Base-by-base conservation (phyloP, 2,113 vertebrate genomes). In the Hippolais icterina region DNA sequence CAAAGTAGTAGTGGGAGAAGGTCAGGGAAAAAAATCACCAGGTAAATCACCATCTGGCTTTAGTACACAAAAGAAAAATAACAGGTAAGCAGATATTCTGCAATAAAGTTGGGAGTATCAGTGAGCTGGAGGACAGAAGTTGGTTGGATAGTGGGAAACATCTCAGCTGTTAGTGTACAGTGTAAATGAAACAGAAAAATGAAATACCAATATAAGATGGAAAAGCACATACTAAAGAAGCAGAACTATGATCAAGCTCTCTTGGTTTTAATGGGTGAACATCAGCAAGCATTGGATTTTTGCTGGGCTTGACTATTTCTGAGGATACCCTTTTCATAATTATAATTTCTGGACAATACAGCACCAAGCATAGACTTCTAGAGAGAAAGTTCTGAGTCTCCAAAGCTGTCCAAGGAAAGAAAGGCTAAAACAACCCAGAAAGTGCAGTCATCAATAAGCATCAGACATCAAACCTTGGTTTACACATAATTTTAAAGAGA, bases 201-300 rank as follows among this genome's bases (percentile, higher is more conserved):
- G 0, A 71, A 82, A 82, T 65, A 53, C 2, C 1, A 0, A 29
- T 23, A 6, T 25, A 54, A 53, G 27, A 65, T 0, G 0, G 10
- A 84, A 66, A 5, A 91, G 19, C 1, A 39, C 29, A 24, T 25
- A 39, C 4, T 54, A 47, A 78, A 77, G 41, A 49, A 74, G 66
- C 3, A 69, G 27, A 86, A 35, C 6, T 42, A 11, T 33, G 54
- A 76, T 28, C 19, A 76, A 29, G 16, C 5, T 31, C 57, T 41
- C 18, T 57, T 33, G 28, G 1, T 75, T 81, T 94, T 64, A 66
- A 18, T 44, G 69, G 12, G 7, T 44, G 57, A 64, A 6, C 3
- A 15, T 27, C 7, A 47, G 6, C 8, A 75, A 91, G 54, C 5
- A 27, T 1, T 35, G 22, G 3, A 1, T 2, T 87, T 90, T 29